Conservation (phyloP, 2,888 invertebrate genomes). For the Perdita meconis region DNA sequence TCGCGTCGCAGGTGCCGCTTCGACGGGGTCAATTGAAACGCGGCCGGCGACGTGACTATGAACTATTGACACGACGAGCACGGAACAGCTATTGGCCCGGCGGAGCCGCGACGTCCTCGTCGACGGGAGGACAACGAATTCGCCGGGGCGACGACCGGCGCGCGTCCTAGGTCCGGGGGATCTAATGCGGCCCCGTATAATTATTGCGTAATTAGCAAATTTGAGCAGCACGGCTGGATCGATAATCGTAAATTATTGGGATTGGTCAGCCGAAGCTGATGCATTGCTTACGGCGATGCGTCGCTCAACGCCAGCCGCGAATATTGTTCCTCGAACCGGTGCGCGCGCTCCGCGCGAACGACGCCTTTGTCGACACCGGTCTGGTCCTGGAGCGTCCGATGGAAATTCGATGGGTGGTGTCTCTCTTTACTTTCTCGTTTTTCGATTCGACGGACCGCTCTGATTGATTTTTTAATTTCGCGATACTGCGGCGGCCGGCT, state of each 20-base stretch:
- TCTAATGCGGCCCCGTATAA: conserved; percentile 81
- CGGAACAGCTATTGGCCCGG: conserved; percentile 68
- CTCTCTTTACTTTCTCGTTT: no score
- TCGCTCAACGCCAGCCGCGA: conserved; percentile 47
- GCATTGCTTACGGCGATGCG: conserved; percentile 74
- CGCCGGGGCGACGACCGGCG: conserved; percentile 25
- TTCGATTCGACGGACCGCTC: no score
- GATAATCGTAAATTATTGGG: conserved; percentile 80
- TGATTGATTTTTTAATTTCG: no score
- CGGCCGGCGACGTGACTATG: conserved; percentile 61
- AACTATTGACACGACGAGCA: conserved; percentile 70
- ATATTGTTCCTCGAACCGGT: conserved; percentile 57
- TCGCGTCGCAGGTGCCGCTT: conserved; percentile 30
- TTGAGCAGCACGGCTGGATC: conserved; percentile 76
- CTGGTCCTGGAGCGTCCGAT: neutral
- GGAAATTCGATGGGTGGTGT: no score
- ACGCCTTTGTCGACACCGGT: neutral
- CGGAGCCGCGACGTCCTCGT: no score
- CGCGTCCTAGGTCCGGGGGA: conserved; percentile 53
- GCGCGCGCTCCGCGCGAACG: neutral
- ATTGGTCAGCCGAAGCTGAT: conserved; percentile 76
- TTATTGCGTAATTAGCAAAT: conserved; percentile 83
- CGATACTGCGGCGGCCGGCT: no score
- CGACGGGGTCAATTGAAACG: conserved; percentile 57
- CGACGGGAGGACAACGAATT: conserved; percentile 68